Percentiles rank a stretch among this genome's conserved stretches.
Evolutionary conservation across 2,888 invertebrate species (phyloP).

Genomic region (Galerucella nymphaeae): DNA sequence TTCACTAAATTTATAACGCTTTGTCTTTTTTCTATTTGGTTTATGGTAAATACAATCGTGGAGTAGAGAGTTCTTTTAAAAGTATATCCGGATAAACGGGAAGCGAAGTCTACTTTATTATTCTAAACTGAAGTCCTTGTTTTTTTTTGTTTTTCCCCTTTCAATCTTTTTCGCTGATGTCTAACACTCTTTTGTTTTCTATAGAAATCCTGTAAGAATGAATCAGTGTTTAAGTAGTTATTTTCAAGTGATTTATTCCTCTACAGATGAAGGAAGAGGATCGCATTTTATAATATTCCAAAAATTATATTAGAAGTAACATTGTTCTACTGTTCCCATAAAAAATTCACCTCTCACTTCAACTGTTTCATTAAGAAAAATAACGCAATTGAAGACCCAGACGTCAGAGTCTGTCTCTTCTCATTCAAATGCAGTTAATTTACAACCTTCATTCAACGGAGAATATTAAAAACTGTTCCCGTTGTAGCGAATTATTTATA

Average conservation of each 20-base stretch:
- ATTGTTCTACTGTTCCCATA: neutral
- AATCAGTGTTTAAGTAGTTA: neutral
- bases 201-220: neutral
- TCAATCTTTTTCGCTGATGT: slow-evolving; percentile 1
- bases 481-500: too few species aligned
- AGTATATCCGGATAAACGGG: slow-evolving; percentile 1
- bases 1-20: neutral
- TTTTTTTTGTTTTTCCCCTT: neutral
- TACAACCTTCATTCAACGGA: too few species aligned
- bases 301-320: neutral
- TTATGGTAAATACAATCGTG: neutral
- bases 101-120: slow-evolving; percentile 3
- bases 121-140: slow-evolving; percentile 3
- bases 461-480: too few species aligned
- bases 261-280: neutral
- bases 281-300: neutral
- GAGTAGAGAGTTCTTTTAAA: slow-evolving; percentile 1
- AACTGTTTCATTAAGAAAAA: too few species aligned
- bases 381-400: too few species aligned
- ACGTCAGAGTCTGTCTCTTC: too few species aligned
- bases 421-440: too few species aligned
- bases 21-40: neutral
- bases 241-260: neutral
- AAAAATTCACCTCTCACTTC: too few species aligned
- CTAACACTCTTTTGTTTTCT: neutral